phyloP scores from a whole-genome alignment of 1,140 invertebrate species.

The Choristoneura fumiferana region DNA sequence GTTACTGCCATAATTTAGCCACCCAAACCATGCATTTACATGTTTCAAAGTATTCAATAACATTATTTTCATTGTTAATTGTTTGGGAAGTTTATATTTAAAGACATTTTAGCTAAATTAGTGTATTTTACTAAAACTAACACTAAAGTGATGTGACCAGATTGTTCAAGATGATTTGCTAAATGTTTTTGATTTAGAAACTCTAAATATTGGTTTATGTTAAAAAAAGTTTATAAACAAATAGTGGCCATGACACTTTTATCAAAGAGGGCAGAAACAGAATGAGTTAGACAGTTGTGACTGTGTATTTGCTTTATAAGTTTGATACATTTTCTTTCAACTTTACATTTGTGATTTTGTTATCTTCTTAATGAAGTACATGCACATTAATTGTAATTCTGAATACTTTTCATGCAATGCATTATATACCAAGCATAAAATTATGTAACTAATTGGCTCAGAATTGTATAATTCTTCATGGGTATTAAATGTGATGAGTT shows the following conservation, averaged over 20 bases:
- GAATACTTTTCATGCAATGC: no score
- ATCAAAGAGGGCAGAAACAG: no score
- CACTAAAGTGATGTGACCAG: background rate
- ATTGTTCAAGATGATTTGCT: no score
- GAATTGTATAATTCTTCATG: conserved; percentile 1
- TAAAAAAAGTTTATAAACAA: no score
- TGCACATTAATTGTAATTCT: no score
- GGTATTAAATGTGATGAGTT: conserved; percentile 36
- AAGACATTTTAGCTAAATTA: background rate
- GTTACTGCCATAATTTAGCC: no score
- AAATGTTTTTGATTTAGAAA: no score
- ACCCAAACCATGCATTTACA: background rate
- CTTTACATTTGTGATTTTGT: conserved; percentile 14
- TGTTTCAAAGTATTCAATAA: conserved; percentile 3
- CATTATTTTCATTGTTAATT: conserved; percentile 9
- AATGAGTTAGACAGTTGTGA: background rate
- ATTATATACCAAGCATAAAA: no score
- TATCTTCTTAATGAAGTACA: background rate
- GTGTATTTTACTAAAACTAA: background rate
- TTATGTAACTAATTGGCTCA: no score
- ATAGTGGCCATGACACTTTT: no score
- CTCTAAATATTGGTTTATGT: no score
- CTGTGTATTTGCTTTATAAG: no score
- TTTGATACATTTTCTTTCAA: background rate
- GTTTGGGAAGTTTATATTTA: conserved; percentile 1